Base-by-base conservation (phyloP, 2,888 invertebrate genomes). In the Malthinus seriepunctatus region DNA sequence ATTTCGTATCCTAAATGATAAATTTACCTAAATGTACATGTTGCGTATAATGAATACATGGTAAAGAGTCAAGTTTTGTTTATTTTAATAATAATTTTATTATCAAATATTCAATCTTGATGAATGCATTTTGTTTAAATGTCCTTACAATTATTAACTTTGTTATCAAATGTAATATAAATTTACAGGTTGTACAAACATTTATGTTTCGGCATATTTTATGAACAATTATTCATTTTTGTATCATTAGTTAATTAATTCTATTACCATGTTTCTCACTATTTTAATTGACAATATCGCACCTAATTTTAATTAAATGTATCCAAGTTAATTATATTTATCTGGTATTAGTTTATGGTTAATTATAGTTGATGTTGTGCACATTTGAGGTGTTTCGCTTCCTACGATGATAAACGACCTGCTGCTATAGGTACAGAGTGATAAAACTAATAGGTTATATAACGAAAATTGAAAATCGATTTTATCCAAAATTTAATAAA, bases 281-380 rank as follows among this genome's bases (percentile, higher is more conserved):
- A 32, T 48, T 57, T 48, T 52, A 57, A 57, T 57, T 57, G 51
- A 49, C 47, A 37, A 48, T 52, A 57, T 57, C 47, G 44, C 32
- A 12, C 47, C 31, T 52, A 47, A 57, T 51, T 44, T 52, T 38
- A 11, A 33, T n/a, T 37, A 51, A 33, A 57, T 42, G 44, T 52
- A 35, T 42, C 39, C 15, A 15, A 42, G 47, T 11, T 57, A 57
- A 57, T 57, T 57, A 52, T 57, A 57, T 52, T 57, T 52, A 57
- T 57, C 49, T 52, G 37, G 48, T 48, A 47, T 57, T 57, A 51
- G 39, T 51, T 31, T 57, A 42, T 47, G 42, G 47, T 35, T 57
- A 57, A 57, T 57, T 57, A 38, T 47, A 48, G 52, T 57, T 52
- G 51, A 57, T 48, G 57, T 39, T 52, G 44, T 48, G 37, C 48